Conservation (phyloP, 2,797 vertebrate species). For the Pelochelys cantorii region DNA sequence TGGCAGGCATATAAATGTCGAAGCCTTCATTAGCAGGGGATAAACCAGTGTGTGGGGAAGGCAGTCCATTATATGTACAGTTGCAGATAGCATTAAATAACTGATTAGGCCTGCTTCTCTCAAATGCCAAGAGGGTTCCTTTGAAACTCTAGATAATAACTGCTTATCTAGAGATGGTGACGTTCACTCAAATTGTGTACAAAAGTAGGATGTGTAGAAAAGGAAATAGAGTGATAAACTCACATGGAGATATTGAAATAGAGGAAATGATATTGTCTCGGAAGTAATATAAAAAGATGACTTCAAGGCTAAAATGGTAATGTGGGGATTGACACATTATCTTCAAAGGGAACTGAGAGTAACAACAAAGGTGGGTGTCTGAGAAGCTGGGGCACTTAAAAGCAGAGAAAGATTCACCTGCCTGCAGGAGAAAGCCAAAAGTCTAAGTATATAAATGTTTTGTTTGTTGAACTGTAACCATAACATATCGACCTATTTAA, state of each 20-base stretch:
- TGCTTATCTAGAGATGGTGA: neutral
- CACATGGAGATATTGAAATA: neutral
- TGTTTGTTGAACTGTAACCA: neutral
- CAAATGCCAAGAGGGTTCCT: neutral
- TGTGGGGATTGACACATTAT: neutral
- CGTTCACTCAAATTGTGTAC: neutral
- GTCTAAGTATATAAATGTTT: neutral
- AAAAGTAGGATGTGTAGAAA: accelerated
- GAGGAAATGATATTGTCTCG: neutral
- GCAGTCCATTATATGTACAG: neutral
- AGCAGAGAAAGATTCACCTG: neutral
- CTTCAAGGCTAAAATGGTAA: neutral
- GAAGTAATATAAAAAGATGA: neutral
- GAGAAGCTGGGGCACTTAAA: neutral
- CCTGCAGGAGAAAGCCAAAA: neutral
- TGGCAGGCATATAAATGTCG: neutral
- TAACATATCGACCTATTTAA: neutral
- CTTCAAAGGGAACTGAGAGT: neutral
- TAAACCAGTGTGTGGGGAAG: neutral
- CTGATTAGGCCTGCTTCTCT: neutral
- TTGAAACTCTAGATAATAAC: neutral
- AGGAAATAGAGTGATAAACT: neutral
- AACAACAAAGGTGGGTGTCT: neutral
- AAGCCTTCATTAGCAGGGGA: neutral
- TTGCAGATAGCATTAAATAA: accelerated